Base-by-base conservation (phyloP, 2,888 invertebrate species). In the Rhopalosiphum nymphaeae region DNA sequence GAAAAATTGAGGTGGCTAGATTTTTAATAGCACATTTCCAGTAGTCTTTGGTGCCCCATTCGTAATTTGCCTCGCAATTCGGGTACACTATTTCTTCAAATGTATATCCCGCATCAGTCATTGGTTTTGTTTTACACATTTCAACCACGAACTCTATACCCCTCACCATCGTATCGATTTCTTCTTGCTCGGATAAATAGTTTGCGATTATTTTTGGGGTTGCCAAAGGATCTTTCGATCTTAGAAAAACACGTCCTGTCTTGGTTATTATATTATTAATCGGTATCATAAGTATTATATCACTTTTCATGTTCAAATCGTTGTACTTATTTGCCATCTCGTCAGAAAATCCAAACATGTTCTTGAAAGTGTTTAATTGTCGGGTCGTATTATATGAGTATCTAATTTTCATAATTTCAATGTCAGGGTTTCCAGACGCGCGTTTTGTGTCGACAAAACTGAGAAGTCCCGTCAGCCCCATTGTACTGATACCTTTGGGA, bases 401-500 rank as follows among this genome's bases (percentile, higher is more conserved):
- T 67, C 94, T 49, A 26, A 94, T 91, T 21, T 89, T 90, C 93
- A 93, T 93, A 0, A 94, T 61, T 53, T 94, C 93, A 10, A 94
- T 67, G 29, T 94, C 94, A 10, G 94, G 94, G 61, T 42, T 85
- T 57, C 57, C 29, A 1, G 29, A 10, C 25, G 26, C 95, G 97
- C 0, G 98, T 97, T 78, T 78, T 95, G 98, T 97, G 95, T 97
- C 97, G 1, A 97, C 96, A 95, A 98, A 98, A 0, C 97, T 98
- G 97, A 98, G 97, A 0, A 96, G 97, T 96, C 98, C 98, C 94
- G 97, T 94, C 49, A 94, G 16, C 25, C 94, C 94, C 91, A 94
- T 90, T 0, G 94, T 94, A 49, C 88, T 91, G 3, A 93, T 61
- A 25, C 93, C 93, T 84, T 91, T 78, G 9, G 78, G 25, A 4